Evolutionary conservation across 2,797 vertebrate species (phyloP).

Genomic region (Capromys pilorides): DNA sequence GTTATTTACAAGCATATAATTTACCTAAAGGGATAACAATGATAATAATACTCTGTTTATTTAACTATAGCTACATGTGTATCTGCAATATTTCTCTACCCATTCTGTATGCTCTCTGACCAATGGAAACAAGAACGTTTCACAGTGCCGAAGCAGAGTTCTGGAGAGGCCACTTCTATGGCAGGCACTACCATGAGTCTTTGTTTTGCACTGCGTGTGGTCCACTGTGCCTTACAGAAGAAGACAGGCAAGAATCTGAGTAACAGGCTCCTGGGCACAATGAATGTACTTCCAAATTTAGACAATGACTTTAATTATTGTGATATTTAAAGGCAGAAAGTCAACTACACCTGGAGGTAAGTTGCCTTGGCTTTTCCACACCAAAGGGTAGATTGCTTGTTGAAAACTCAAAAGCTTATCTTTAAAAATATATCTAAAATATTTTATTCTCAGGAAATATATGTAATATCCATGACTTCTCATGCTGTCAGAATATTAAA

Average conservation of each 20-base stretch:
- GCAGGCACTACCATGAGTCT: not conserved
- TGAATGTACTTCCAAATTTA: not conserved
- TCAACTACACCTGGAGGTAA: not conserved
- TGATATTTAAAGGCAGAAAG: not conserved
- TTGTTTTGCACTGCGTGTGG: not conserved
- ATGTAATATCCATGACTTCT: not conserved
- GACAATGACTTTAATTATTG: not conserved
- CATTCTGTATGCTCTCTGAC: not conserved
- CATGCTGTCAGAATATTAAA: not conserved
- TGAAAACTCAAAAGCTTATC: not conserved
- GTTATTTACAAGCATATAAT: not conserved
- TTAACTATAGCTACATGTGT: not conserved
- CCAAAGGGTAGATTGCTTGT: not conserved
- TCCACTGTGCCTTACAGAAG: fast-evolving
- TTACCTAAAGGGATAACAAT: not conserved
- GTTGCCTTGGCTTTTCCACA: not conserved
- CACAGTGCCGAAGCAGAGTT: not conserved
- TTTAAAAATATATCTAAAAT: not conserved
- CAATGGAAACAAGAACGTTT: not conserved
- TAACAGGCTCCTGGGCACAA: not conserved
- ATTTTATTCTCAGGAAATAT: not conserved
- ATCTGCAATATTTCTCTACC: not conserved
- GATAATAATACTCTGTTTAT: not conserved
- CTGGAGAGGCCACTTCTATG: not conserved
- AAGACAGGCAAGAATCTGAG: not conserved